Evolutionary conservation across 2,797 vertebrate genomes (phyloP), one percentile per base, ranked within the genome.

Genomic region (Strix occidentalis): DNA sequence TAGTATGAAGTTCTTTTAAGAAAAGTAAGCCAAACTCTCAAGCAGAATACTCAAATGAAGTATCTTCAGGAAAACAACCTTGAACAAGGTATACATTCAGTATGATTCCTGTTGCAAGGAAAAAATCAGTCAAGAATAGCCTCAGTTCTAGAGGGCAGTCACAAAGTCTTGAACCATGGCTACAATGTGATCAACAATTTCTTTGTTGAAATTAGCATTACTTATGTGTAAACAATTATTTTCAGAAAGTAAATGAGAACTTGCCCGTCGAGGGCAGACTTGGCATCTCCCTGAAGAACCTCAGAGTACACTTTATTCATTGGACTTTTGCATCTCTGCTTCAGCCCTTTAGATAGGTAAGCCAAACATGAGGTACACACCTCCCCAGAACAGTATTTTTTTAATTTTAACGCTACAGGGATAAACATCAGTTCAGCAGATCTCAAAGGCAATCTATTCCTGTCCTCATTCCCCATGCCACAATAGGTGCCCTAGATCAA

Each of bases 381-480:
- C 25, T 50, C 46, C 5, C 16, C 1, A 0, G 5, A 72, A 69
- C 10, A 23, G 23, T 8, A 4, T 25, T 53, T 71, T 53, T 57
- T 56, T 19, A 3, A 11, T 39, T 87, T 71, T 84, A 91, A 45
- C 6, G 4, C 41, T 58, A 77, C 43, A 50, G 50, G 18, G 35
- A 87, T 13, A 75, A 58, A 58, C 6, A 78, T 39, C 2, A 16
- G 33, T 31, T 87, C 56, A 93, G 71, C 17, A 86, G 18, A 84
- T 31, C 24, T 86, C 85, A 89, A 76, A 86, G 11, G 25, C 43
- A 82, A 72, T 48, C 43, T 72, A 33, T 58, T 81, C n/a, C 70
- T 84, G 45, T 8, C 31, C 43, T 43, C 17, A 80, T 21, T 13
- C 48, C 11, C 33, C 31, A 33, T 0, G 3, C 12, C n/a, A 57